Percentiles rank a stretch among this genome's conserved stretches.
Evolutionary conservation across 2,113 vertebrate species (phyloP).

Genomic region (Phaethornis superciliosus): DNA sequence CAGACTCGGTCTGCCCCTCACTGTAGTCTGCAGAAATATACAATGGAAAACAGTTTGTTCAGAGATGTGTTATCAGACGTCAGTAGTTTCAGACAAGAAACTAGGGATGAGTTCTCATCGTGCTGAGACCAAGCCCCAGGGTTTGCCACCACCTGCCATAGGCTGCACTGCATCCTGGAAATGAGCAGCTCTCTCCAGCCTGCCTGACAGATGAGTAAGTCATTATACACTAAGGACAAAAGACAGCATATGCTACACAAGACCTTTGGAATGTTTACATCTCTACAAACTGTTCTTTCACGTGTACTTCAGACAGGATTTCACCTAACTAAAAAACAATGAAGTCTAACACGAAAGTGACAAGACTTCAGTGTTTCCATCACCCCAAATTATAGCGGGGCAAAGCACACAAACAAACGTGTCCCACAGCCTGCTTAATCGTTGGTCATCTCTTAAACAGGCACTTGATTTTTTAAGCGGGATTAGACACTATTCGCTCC

Average conservation of each 20-base stretch:
- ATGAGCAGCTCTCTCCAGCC: neutral
- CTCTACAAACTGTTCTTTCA: neutral
- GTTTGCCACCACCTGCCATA: neutral
- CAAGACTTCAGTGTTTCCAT: neutral
- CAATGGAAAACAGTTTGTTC: neutral
- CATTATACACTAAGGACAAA: neutral
- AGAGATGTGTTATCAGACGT: neutral
- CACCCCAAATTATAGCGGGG: neutral
- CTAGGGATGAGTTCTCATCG: neutral
- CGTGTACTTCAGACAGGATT: neutral
- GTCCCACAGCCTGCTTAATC: neutral
- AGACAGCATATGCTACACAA: neutral
- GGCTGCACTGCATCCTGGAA: neutral
- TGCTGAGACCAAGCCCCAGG: fast-evolving
- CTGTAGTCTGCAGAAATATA: neutral
- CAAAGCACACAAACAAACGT: neutral
- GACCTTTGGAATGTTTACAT: neutral
- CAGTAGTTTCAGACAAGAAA: neutral
- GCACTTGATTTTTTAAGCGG: neutral
- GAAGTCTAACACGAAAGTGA: neutral
- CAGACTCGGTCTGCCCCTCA: neutral
- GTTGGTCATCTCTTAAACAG: neutral
- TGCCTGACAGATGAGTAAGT: neutral
- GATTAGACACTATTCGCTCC: neutral
- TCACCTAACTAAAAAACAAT: neutral